phyloP scores from a whole-genome alignment of 2,888 invertebrate genomes.

The Chirona hameri region DNA sequence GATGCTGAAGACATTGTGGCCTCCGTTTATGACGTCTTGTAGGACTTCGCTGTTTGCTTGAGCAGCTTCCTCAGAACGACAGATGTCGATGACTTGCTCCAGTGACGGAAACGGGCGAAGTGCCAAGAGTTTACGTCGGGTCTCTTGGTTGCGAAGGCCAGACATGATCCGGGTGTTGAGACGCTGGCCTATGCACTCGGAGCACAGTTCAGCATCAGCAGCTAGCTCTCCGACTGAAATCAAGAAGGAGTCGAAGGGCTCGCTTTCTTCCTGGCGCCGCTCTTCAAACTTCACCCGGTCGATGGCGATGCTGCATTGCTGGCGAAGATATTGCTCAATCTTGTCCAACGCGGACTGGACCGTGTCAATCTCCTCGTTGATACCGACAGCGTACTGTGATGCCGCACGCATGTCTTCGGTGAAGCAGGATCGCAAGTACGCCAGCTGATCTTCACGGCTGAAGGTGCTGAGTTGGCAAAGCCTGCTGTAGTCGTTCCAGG shows the following conservation, averaged over 20 bases:
- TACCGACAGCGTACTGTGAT: neutral
- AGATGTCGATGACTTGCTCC: neutral
- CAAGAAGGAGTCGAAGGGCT: neutral
- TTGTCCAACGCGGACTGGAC: neutral
- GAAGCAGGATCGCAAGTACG: neutral
- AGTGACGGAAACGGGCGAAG: too few relatives aligned
- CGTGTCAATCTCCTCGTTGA: neutral
- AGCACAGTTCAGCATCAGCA: slow-evolving; percentile 1
- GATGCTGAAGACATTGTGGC: neutral
- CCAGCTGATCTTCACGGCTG: neutral
- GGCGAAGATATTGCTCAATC: neutral
- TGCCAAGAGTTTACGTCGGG: too few relatives aligned
- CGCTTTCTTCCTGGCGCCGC: neutral
- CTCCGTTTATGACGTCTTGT: neutral
- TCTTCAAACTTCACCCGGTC: neutral
- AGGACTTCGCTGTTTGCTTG: neutral
- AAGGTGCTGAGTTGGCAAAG: neutral
- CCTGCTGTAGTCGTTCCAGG: neutral
- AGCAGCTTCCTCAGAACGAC: neutral
- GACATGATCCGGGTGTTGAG: too few relatives aligned
- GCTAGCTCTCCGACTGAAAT: neutral
- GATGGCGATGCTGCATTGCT: neutral
- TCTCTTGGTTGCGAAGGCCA: too few relatives aligned
- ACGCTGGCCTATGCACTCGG: neutral
- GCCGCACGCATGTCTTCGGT: neutral